Conservation (phyloP, 1,140 invertebrate genomes). For the Sinella curviseta region DNA sequence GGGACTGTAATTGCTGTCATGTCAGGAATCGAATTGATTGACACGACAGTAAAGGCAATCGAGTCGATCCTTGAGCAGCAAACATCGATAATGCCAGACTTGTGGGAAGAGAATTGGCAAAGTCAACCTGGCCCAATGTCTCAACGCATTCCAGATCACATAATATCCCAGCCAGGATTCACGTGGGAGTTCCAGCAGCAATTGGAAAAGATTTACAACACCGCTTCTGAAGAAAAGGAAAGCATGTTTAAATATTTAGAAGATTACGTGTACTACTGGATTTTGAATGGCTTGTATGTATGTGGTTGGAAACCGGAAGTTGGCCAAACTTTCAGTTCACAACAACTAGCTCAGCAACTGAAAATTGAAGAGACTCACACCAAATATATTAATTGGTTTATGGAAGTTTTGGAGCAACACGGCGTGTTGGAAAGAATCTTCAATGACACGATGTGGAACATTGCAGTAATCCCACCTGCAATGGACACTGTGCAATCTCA, state of each 20-base stretch:
- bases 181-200: background rate
- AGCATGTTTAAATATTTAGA: background rate
- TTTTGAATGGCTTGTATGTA: background rate
- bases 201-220: background rate
- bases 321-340: background rate
- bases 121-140: background rate
- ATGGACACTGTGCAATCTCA: background rate
- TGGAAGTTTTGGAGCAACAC: background rate
- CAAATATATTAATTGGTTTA: background rate
- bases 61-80: slow-evolving; percentile 18
- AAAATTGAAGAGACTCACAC: background rate
- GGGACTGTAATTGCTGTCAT: slow-evolving; percentile 28
- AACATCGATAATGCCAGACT: slow-evolving; percentile 15
- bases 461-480: background rate
- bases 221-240: background rate
- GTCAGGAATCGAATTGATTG: slow-evolving; percentile 31
- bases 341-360: background rate
- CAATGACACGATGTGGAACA: background rate
- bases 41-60: slow-evolving; percentile 26
- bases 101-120: slow-evolving; percentile 34
- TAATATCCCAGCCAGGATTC: background rate
- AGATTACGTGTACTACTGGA: background rate
- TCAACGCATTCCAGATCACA: background rate
- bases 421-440: background rate
- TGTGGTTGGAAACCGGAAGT: background rate